These are phyloP conservation scores for Amphipoea oculea DNA, from an alignment of 2,888 invertebrate genomes.

Conservation along the genomic window DNA sequence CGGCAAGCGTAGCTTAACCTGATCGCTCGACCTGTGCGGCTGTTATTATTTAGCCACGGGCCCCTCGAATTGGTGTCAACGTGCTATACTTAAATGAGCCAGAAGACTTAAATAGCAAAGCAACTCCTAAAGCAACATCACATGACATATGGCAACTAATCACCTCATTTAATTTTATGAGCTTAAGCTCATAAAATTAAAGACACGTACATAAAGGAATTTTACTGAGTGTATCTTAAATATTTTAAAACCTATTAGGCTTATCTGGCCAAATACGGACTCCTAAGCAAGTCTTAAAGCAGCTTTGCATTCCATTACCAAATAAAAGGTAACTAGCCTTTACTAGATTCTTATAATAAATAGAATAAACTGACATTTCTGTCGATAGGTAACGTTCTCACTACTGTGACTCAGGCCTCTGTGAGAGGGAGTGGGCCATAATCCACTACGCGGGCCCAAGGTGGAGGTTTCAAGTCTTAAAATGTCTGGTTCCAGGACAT, in stretches of 20 bases:
- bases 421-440: neutral
- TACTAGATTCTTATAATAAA: neutral
- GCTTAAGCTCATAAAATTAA: conserved; percentile 9
- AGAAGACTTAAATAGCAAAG: neutral
- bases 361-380: no score
- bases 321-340: neutral
- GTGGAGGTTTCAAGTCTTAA: neutral
- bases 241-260: conserved; percentile 29
- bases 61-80: neutral
- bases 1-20: no score
- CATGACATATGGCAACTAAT: conserved; percentile 16
- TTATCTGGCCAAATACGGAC: conserved; percentile 1
- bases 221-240: conserved; percentile 11
- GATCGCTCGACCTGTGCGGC: no score
- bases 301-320: conserved; percentile 4
- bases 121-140: neutral
- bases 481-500: no score
- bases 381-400: neutral
- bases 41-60: no score
- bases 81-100: neutral
- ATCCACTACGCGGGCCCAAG: neutral
- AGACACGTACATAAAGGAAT: conserved; percentile 1
- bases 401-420: neutral
- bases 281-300: neutral
- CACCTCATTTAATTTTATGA: conserved; percentile 25